Base-by-base conservation (phyloP, 2,113 vertebrate genomes). In the Pelobates fuscus region DNA sequence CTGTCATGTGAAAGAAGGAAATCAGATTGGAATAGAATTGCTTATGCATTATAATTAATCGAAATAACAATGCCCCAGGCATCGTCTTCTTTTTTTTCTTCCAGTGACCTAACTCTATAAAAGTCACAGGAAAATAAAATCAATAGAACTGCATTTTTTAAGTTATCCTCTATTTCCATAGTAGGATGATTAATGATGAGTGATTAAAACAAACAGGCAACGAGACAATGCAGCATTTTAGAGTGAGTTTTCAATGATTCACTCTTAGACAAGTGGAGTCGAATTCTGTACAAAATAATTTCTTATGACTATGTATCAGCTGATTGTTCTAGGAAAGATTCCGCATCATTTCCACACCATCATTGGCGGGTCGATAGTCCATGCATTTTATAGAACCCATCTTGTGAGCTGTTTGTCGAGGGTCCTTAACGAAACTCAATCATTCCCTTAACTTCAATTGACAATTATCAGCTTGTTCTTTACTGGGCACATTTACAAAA, bases 401-500 rank as follows among this genome's bases (percentile, higher is more conserved):
- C 43, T 67, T 66, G 52, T 74, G 49, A 74, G 62, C 17, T 25
- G 37, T 65, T 43, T 60, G 25, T 67, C 2, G 26, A 46, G 41
- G 3, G 37, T 76, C 14, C 37, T 14, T 41, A 21, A 65, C 54
- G 37, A 37, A 26, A 46, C 24, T 37, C 15, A n/a, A 4, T 65
- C 5, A 27, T 23, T 66, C 32, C 46, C 23, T n/a, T 43, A 24
- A 10, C 55, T 43, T 21, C 41, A 7, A 57, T 37, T 43, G 21
- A 66, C 71, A 74, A 74, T 74, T 66, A 74, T 26, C 1, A 57
- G 46, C 24, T 64, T 66, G 71, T 74, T 74, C 49, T 58, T 29
- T 20, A 6, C 44, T 55, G 32, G 70, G 71, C 44, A 57, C 15
- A 46, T 12, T 2, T 65, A 65, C 37, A 29, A 66, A 55, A 44